Evolutionary conservation across 1,140 invertebrate genomes (phyloP).

Genomic region (Drosophila lowei): DNA sequence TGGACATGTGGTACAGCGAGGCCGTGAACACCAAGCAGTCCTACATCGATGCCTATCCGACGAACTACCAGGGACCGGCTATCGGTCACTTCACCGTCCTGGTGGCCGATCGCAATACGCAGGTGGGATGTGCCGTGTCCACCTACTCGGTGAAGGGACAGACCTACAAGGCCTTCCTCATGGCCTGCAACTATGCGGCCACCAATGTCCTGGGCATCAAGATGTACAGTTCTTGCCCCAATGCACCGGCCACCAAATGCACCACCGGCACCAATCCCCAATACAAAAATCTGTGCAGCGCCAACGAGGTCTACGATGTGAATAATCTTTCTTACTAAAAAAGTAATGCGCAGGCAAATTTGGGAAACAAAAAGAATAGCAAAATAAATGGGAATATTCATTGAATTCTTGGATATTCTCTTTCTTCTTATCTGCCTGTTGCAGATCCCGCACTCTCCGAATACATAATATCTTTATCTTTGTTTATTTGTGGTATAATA

Average conservation of each 20-base stretch:
- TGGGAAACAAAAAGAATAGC: too few relatives aligned
- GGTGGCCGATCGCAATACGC: slow-evolving; percentile 67
- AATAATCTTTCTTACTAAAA: slow-evolving; percentile 57
- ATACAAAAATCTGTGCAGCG: slow-evolving; percentile 63
- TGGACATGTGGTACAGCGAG: slow-evolving; percentile 67
- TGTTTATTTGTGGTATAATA: too few relatives aligned
- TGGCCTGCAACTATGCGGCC: slow-evolving; percentile 73
- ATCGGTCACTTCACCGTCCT: slow-evolving; percentile 78
- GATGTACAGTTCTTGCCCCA: slow-evolving; percentile 60
- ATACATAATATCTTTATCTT: too few relatives aligned
- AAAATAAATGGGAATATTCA: too few relatives aligned
- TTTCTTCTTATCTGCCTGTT: too few relatives aligned
- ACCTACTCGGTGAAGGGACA: slow-evolving; percentile 43
- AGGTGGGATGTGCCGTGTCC: slow-evolving; percentile 68
- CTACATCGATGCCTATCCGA: slow-evolving; percentile 60
- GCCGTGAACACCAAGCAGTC: slow-evolving; percentile 38
- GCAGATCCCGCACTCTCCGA: too few relatives aligned
- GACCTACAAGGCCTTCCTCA: slow-evolving; percentile 53
- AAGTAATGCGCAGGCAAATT: too few relatives aligned
- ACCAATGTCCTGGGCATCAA: slow-evolving; percentile 64
- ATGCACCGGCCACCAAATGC: slow-evolving; percentile 52
- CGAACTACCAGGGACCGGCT: slow-evolving; percentile 45
- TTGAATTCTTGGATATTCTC: too few relatives aligned
- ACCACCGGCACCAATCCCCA: slow-evolving; percentile 61
- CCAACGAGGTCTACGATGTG: slow-evolving; percentile 66